These are phyloP conservation scores for Panthera tigris DNA, from an alignment of 2,113 vertebrate species.

Conservation along the genomic window DNA sequence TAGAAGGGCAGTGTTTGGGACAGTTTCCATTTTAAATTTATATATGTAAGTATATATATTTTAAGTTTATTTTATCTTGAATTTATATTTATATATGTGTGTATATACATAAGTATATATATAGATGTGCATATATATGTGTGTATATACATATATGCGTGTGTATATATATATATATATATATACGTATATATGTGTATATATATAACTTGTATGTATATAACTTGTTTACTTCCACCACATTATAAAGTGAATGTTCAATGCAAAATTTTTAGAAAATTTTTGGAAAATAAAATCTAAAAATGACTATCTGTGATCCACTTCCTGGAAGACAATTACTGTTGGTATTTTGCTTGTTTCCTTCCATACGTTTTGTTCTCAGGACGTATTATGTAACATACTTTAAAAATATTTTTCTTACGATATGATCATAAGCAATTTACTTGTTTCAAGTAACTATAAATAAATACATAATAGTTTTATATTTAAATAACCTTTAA, in stretches of 20 bases:
- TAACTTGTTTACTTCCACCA: not conserved
- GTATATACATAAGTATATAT: not conserved
- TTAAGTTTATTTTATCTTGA: not conserved
- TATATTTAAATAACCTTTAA: not conserved
- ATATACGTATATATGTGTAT: not conserved
- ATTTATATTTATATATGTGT: not conserved
- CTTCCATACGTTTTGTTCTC: not conserved
- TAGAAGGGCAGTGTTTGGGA: not conserved
- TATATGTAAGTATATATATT: not conserved
- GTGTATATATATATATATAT: not conserved
- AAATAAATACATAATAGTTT: not conserved
- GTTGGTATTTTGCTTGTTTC: not conserved
- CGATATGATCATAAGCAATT: not conserved
- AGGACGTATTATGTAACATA: not conserved
- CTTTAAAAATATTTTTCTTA: not conserved
- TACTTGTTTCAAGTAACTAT: not conserved
- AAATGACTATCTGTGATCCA: not conserved
- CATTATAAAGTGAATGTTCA: not conserved
- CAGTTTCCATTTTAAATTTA: not conserved
- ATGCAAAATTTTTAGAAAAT: not conserved
- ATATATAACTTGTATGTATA: not conserved
- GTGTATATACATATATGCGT: not conserved
- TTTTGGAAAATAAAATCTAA: not conserved
- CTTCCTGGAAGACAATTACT: not conserved
- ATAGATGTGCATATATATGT: too few species aligned